phyloP scores from a whole-genome alignment of 2,113 vertebrate genomes.

The Pelobates fuscus region DNA sequence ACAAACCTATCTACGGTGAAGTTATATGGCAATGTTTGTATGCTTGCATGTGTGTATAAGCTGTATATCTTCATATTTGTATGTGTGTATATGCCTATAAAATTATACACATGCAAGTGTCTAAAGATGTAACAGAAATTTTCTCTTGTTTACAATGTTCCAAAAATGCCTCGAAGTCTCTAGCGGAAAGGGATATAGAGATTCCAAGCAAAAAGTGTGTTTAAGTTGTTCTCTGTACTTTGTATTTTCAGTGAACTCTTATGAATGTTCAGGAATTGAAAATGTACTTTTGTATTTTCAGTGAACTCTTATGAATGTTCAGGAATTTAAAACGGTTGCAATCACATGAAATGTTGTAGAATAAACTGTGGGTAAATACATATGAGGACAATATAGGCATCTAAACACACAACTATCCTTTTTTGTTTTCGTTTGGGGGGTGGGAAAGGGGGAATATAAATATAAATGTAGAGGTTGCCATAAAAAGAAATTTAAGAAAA shows the following conservation, averaged over 20 bases:
- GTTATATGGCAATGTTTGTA: constrained; percentile 49
- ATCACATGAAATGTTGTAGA: constrained; percentile 16
- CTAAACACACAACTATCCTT: constrained; percentile 43
- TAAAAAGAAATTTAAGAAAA: constrained; percentile 64
- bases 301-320: constrained; percentile 58
- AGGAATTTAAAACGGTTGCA: constrained; percentile 33
- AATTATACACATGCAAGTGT: constrained; percentile 17
- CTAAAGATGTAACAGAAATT: constrained; percentile 42
- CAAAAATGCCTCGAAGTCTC: constrained; percentile 72
- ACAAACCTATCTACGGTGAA: constrained; percentile 60
- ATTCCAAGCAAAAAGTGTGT: constrained; percentile 70
- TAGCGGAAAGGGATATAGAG: constrained; percentile 59
- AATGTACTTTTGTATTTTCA: constrained; percentile 60
- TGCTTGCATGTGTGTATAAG: constrained; percentile 48
- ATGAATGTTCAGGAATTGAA: constrained; percentile 42
- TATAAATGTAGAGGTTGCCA: constrained; percentile 64
- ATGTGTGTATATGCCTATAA: constrained; percentile 3
- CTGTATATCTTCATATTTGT: constrained; percentile 50
- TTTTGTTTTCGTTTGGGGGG: constrained; percentile 5
- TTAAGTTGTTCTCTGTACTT: constrained; percentile 60
- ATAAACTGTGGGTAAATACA: constrained; percentile 18
- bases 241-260: constrained; percentile 61
- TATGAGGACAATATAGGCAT: constrained; percentile 50
- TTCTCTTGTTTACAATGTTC: constrained; percentile 80
- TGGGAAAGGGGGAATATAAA: constrained; percentile 12